These are phyloP conservation scores for Pollenia angustigena DNA, from an alignment of 2,888 invertebrate genomes.

Conservation along the genomic window DNA sequence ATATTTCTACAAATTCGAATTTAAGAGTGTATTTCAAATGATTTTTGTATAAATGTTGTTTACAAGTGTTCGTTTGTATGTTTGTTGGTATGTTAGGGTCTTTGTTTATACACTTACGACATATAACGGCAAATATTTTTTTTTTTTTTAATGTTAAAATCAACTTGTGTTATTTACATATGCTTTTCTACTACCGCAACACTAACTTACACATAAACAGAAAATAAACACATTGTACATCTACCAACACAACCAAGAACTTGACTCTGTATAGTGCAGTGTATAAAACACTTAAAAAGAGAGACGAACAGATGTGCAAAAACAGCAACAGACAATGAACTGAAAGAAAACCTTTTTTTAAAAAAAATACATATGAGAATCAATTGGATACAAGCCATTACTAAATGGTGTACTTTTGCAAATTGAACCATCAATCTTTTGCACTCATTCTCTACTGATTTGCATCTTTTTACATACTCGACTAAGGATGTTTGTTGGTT, in stretches of 20 bases:
- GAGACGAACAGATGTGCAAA: background rate
- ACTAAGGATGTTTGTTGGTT: background rate
- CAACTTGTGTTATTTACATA: no score
- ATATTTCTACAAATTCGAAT: background rate
- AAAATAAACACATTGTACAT: conserved; percentile 17
- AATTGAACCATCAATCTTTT: conserved; percentile 68
- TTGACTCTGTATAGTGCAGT: background rate
- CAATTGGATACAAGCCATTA: conserved; percentile 64
- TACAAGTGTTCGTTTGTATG: no score
- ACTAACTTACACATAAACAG: background rate
- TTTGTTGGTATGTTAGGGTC: no score
- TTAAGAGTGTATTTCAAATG: background rate
- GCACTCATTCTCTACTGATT: conserved; percentile 38
- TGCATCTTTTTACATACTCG: background rate
- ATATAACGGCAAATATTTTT: background rate
- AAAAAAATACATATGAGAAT: conserved; percentile 12
- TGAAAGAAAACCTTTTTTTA: conserved; percentile 3
- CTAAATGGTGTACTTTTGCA: conserved; percentile 66
- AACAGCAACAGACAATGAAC: conserved; percentile 13
- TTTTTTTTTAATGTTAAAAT: no score
- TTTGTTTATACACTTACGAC: no score
- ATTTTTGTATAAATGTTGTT: conserved; percentile 1
- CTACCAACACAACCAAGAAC: background rate
- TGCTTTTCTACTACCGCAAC: conserved; percentile 21
- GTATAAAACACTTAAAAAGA: background rate